phyloP scores from a whole-genome alignment of 2,888 invertebrate genomes.

The Onthophagus sagittarius region DNA sequence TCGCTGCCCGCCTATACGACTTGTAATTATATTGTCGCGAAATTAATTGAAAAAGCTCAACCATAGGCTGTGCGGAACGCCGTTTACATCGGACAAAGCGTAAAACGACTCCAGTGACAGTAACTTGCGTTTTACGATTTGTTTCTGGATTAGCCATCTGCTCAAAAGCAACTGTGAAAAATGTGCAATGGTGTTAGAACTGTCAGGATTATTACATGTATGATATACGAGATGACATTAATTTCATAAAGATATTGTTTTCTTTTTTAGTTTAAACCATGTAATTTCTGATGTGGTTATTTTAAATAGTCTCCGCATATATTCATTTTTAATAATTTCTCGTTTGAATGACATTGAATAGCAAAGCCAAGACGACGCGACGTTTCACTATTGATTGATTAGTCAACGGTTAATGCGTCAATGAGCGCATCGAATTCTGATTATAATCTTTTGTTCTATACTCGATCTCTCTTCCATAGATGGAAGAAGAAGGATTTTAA shows the following conservation, averaged over 20 bases:
- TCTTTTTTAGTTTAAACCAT: neutral
- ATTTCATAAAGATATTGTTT: neutral
- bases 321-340: neutral
- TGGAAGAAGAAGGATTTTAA: neutral
- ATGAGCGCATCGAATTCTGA: neutral
- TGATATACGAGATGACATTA: neutral
- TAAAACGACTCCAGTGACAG: neutral
- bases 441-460: neutral
- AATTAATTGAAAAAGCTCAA: slow-evolving; percentile 11
- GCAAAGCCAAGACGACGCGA: neutral
- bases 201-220: neutral
- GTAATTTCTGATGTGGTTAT: too few species aligned
- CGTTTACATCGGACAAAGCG: neutral
- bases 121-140: slow-evolving; percentile 6
- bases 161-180: neutral
- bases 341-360: neutral
- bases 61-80: neutral
- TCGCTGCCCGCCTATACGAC: slow-evolving; percentile 2
- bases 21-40: slow-evolving; percentile 11
- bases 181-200: neutral
- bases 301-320: neutral
- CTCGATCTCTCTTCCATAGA: neutral
- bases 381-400: neutral
- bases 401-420: neutral
- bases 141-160: neutral